These are phyloP conservation scores for Drosophila kambysellisi DNA, from an alignment of 2,888 invertebrate genomes.

Conservation along the genomic window DNA sequence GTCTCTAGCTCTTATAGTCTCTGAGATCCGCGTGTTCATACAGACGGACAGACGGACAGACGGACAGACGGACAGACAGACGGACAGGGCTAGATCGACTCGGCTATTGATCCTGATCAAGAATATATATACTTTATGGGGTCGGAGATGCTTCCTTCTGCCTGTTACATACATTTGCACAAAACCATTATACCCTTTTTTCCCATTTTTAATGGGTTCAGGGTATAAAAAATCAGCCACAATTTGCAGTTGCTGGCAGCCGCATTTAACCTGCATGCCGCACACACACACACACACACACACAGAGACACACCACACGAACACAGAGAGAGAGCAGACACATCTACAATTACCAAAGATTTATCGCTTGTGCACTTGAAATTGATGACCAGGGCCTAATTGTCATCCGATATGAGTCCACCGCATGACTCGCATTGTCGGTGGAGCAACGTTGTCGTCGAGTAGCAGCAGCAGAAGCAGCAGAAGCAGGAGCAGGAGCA, in stretches of 20 bases:
- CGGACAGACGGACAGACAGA: no score
- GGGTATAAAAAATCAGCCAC: conserved; percentile 49
- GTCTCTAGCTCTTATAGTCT: no score
- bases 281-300: conserved; percentile 10
- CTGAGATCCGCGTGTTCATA: no score
- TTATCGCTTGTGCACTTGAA: conserved; percentile 81
- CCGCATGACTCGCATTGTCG: conserved; percentile 82
- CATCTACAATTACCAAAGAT: conserved; percentile 79
- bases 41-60: no score
- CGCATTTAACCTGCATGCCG: conserved; percentile 66
- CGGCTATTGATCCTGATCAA: no score
- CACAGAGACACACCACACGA: conserved; percentile 9
- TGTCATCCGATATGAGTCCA: conserved; percentile 80
- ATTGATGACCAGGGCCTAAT: conserved; percentile 81
- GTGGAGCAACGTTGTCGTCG: conserved; percentile 56
- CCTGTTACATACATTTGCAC: no score
- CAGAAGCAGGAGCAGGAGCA: conserved; percentile 8
- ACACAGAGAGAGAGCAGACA: conserved; percentile 18
- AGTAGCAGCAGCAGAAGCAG: conserved; percentile 11
- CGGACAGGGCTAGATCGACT: no score
- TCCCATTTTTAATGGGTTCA: no score
- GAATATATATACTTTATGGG: no score
- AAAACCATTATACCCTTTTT: no score
- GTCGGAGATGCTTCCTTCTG: no score
- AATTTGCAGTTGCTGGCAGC: conserved; percentile 56